Evolutionary conservation across 2,113 vertebrate genomes (phyloP).

Genomic region (Macaca mulatta): DNA sequence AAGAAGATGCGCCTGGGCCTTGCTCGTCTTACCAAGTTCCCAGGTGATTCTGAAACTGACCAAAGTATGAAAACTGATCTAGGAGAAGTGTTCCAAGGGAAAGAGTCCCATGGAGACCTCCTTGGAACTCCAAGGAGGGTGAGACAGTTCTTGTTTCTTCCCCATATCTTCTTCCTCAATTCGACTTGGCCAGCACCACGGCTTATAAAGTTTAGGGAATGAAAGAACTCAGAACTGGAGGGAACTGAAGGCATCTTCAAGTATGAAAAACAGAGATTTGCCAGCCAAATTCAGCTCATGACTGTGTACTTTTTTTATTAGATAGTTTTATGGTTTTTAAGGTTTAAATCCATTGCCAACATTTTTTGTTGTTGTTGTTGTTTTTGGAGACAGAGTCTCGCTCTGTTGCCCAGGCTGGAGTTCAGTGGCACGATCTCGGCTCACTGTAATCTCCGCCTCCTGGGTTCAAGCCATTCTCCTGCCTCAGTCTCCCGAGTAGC

Average conservation of each 20-base stretch:
- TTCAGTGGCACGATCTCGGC: too few species aligned
- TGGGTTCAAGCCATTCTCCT: too few species aligned
- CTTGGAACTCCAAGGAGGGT: too few species aligned
- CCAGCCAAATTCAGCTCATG: background rate
- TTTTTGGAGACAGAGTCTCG: too few species aligned
- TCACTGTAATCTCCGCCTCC: too few species aligned
- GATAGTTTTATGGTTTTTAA: background rate
- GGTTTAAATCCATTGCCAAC: background rate
- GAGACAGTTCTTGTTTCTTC: background rate
- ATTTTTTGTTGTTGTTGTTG: background rate
- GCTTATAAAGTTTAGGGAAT: background rate
- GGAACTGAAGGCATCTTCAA: background rate
- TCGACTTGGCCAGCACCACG: background rate
- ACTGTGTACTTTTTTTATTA: background rate
- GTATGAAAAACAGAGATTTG: background rate
- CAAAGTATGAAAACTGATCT: background rate
- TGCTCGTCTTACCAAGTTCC: background rate
- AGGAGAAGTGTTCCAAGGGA: rapidly evolving
- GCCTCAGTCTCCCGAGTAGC: too few species aligned
- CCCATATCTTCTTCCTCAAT: background rate
- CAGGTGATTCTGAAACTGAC: background rate
- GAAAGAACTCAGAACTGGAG: background rate
- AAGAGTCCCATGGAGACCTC: background rate
- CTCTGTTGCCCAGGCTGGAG: too few species aligned
- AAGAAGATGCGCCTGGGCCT: background rate